Evolutionary conservation across 2,113 vertebrate genomes (phyloP).

Genomic region (Clinocottus analis): DNA sequence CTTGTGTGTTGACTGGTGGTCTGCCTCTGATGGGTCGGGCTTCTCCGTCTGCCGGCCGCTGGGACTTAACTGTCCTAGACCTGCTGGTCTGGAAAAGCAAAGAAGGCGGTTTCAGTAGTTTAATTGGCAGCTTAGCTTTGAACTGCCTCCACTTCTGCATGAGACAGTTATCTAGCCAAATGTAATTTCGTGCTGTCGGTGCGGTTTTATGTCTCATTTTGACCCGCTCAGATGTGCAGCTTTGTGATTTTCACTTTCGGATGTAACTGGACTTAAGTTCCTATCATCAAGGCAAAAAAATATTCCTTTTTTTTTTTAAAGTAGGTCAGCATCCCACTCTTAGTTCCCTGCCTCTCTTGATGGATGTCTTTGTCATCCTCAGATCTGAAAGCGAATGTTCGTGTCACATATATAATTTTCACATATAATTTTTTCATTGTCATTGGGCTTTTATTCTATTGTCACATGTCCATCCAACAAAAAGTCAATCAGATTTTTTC

Average conservation of each 20-base stretch:
- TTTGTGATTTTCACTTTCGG: slow-evolving; percentile 9
- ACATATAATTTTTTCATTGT: too few species aligned
- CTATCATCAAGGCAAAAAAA: background rate
- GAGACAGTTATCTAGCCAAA: slow-evolving; percentile 37
- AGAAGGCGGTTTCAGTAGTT: slow-evolving; percentile 39
- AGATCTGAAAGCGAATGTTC: slow-evolving; percentile 87
- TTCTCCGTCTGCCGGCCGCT: background rate
- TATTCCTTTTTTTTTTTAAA: background rate
- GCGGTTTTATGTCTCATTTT: slow-evolving; percentile 37
- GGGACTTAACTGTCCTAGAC: slow-evolving; percentile 47
- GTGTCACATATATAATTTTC: too few species aligned
- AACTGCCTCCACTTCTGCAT: slow-evolving; percentile 38
- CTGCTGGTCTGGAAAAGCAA: slow-evolving; percentile 57
- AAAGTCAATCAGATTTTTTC: slow-evolving; percentile 6
- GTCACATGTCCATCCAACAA: slow-evolving; percentile 16
- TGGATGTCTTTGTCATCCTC: slow-evolving; percentile 60
- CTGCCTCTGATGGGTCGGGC: slow-evolving; percentile 1
- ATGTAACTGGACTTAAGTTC: background rate
- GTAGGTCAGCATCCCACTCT: background rate
- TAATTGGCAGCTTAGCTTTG: slow-evolving; percentile 50
- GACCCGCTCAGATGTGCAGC: slow-evolving; percentile 31
- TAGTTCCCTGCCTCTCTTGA: background rate
- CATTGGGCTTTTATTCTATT: background rate
- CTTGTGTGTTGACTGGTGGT: slow-evolving; percentile 7
- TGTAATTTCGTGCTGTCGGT: slow-evolving; percentile 36